A percentile compares a stretch with the other conserved stretches of the same genome.
Conservation (phyloP, 1,140 invertebrate species). For the Platyura marginata region DNA sequence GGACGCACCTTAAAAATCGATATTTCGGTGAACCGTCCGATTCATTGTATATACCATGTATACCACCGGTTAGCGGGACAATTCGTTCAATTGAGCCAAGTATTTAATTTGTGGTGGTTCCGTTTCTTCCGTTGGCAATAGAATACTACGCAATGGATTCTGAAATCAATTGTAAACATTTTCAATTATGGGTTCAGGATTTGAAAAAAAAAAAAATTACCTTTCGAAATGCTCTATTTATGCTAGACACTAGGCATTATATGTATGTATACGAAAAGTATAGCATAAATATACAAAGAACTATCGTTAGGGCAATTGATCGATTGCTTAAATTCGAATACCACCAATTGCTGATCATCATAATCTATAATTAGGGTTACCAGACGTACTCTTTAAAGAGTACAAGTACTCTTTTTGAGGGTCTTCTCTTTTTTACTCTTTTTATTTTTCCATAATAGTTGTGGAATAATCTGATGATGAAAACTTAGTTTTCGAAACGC, state of each 20-base stretch:
- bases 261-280: conserved; percentile 36
- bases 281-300: conserved; percentile 23
- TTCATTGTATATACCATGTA: conserved; percentile 19
- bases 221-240: conserved; percentile 23
- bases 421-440: no score
- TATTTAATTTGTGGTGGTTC: conserved; percentile 15
- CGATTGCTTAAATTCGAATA: conserved; percentile 22
- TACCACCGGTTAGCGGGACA: conserved; percentile 26
- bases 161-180: conserved; percentile 4
- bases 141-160: conserved; percentile 8
- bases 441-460: no score
- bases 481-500: no score
- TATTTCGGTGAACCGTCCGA: conserved; percentile 40
- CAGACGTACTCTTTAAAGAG: no score
- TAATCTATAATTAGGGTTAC: no score
- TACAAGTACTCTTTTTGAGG: no score
- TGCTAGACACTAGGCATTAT: conserved; percentile 30
- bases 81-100: conserved; percentile 22
- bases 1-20: conserved; percentile 39
- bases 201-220: conserved; percentile 11
- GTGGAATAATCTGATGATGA: no score
- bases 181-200: conserved; percentile 3
- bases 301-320: conserved; percentile 20
- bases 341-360: conserved; percentile 9
- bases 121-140: conserved; percentile 15